Percentiles rank a stretch among this genome's conserved stretches.
Evolutionary conservation across 2,113 vertebrate species (phyloP).

Genomic region (Muscicapa adusta): DNA sequence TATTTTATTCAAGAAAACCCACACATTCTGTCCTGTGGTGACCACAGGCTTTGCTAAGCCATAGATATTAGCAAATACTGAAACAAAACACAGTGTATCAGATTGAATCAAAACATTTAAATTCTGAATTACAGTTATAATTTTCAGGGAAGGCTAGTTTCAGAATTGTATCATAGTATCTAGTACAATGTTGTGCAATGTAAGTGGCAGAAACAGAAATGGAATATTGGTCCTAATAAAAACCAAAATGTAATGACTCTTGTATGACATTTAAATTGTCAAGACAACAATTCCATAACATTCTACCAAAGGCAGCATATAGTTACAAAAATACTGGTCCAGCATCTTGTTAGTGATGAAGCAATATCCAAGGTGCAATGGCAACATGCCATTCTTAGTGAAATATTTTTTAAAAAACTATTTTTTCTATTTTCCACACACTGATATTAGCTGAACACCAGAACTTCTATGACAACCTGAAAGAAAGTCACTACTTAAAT

Average conservation of each 20-base stretch:
- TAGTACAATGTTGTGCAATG: slow-evolving; percentile 45
- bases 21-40: slow-evolving; percentile 48
- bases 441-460: slow-evolving; percentile 14
- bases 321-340: slow-evolving; percentile 45
- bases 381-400: slow-evolving; percentile 42
- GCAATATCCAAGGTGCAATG: slow-evolving; percentile 65
- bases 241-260: slow-evolving; percentile 1
- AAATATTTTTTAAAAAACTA: slow-evolving; percentile 60
- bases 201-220: slow-evolving; percentile 43
- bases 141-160: slow-evolving; percentile 46
- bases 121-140: slow-evolving; percentile 40
- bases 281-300: slow-evolving; percentile 47
- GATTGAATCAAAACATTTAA: slow-evolving; percentile 52
- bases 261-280: slow-evolving; percentile 45
- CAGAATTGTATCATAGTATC: slow-evolving; percentile 27
- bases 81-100: slow-evolving; percentile 60
- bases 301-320: slow-evolving; percentile 42
- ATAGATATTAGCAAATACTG: slow-evolving; percentile 56
- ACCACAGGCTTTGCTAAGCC: slow-evolving; percentile 55
- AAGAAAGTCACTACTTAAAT: slow-evolving; percentile 8
- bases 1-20: slow-evolving; percentile 67
- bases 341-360: slow-evolving; percentile 65
- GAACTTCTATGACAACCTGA: slow-evolving; percentile 10
- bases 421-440: slow-evolving; percentile 13
- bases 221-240: slow-evolving; percentile 50